phyloP scores from a whole-genome alignment of 2,797 vertebrate species.

The Sciurus carolinensis region DNA sequence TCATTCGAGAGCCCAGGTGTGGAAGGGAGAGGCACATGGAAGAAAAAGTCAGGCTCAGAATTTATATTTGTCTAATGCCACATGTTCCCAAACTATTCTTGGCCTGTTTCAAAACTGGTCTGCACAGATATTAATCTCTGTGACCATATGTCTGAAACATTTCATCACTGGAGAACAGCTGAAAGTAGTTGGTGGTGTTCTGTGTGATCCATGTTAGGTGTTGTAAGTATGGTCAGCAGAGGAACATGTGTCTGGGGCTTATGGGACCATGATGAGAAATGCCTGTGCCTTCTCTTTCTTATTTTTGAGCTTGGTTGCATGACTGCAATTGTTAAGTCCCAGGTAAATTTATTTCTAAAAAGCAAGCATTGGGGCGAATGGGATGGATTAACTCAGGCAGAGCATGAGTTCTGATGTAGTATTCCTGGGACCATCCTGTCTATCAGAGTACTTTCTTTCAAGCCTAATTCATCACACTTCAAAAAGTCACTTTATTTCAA shows the following conservation, averaged over 20 bases:
- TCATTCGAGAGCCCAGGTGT: constrained; percentile 76
- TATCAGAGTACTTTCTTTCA: not conserved
- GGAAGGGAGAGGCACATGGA: constrained; percentile 43
- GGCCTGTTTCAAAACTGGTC: constrained; percentile 67
- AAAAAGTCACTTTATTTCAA: accelerated
- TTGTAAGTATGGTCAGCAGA: constrained; percentile 37
- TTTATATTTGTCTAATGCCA: constrained; percentile 48
- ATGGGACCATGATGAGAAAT: not conserved
- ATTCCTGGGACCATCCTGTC: not conserved
- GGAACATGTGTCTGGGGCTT: constrained; percentile 75
- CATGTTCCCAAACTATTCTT: constrained; percentile 76
- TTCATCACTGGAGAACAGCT: constrained; percentile 86
- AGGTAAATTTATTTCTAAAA: constrained; percentile 10
- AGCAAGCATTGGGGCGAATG: accelerated
- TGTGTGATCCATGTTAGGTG: constrained; percentile 11
- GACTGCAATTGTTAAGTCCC: constrained; percentile 1
- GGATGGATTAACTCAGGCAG: not conserved
- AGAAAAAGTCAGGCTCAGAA: not conserved
- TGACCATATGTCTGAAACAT: constrained; percentile 82
- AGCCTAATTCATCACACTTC: accelerated
- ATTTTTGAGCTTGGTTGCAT: not conserved
- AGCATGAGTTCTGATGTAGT: accelerated
- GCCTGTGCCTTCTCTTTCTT: constrained; percentile 11
- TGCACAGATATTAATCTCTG: constrained; percentile 74
- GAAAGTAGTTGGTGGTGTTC: constrained; percentile 81